A percentile compares a stretch with the other conserved stretches of the same genome.
These are phyloP conservation scores for Sceloporus undulatus DNA, from an alignment of 2,113 vertebrate genomes.

Conservation along the genomic window DNA sequence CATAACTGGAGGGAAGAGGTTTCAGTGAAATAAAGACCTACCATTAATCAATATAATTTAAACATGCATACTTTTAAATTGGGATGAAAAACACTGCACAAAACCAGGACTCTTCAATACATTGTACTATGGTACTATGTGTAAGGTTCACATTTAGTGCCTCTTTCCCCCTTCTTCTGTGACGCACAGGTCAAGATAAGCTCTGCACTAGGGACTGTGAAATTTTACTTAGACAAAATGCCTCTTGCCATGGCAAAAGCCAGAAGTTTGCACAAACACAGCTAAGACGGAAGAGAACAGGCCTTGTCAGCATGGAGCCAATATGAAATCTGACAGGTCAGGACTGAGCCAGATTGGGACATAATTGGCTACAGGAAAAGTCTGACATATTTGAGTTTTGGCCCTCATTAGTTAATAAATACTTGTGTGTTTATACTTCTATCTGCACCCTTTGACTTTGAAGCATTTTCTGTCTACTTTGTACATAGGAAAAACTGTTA, in stretches of 20 bases:
- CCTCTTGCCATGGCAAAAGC: too few relatives aligned
- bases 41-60: background rate
- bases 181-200: background rate
- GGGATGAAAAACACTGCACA: background rate
- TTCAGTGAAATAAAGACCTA: constrained; percentile 23
- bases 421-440: background rate
- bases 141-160: background rate
- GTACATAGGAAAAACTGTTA: background rate
- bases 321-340: background rate
- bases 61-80: constrained; percentile 39
- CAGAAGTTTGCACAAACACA: background rate
- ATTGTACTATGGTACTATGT: background rate
- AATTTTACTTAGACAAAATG: background rate
- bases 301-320: background rate
- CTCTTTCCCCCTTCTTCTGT: background rate
- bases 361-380: background rate
- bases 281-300: background rate
- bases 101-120: constrained; percentile 1
- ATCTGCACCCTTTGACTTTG: background rate
- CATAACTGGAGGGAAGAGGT: too few relatives aligned
- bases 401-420: background rate
- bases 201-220: background rate
- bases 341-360: background rate
- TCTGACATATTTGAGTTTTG: background rate
- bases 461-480: background rate